phyloP scores from a whole-genome alignment of 2,888 invertebrate genomes.

The Cremastinae sp. region DNA sequence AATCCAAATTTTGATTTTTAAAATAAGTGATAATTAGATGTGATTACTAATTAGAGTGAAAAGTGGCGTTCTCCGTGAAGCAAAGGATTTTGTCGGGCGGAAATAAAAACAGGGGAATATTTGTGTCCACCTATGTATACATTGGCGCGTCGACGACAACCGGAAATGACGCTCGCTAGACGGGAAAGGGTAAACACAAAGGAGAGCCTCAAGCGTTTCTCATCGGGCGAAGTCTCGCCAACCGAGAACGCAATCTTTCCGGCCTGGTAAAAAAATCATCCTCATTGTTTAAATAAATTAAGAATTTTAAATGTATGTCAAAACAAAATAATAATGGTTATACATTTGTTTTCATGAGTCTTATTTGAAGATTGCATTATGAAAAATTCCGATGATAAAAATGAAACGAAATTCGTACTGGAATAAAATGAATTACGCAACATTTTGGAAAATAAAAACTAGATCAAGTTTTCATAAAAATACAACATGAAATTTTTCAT shows the following conservation, averaged over 20 bases:
- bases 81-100: not conserved
- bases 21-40: not conserved
- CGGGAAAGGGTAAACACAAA: conserved; percentile 44
- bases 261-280: conserved; percentile 42
- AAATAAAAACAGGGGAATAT: not conserved
- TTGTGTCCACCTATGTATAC: not conserved
- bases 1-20: too few species aligned
- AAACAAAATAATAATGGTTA: too few species aligned
- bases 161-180: conserved; percentile 51
- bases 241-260: not conserved
- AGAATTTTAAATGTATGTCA: too few species aligned
- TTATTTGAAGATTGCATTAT: too few species aligned
- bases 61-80: not conserved
- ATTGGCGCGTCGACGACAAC: conserved; percentile 21
- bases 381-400: too few species aligned
- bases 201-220: conserved; percentile 14
- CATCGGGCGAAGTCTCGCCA: conserved; percentile 12
- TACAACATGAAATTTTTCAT: too few species aligned
- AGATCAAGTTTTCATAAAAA: too few species aligned
- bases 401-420: too few species aligned
- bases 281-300: conserved; percentile 31
- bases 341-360: too few species aligned
- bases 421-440: too few species aligned
- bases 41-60: conserved; percentile 11
- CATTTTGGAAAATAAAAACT: too few species aligned